Percentiles rank a stretch among this genome's conserved stretches.
Evolutionary conservation across 2,888 invertebrate species (phyloP).

Genomic region (Drosophila colorata): DNA sequence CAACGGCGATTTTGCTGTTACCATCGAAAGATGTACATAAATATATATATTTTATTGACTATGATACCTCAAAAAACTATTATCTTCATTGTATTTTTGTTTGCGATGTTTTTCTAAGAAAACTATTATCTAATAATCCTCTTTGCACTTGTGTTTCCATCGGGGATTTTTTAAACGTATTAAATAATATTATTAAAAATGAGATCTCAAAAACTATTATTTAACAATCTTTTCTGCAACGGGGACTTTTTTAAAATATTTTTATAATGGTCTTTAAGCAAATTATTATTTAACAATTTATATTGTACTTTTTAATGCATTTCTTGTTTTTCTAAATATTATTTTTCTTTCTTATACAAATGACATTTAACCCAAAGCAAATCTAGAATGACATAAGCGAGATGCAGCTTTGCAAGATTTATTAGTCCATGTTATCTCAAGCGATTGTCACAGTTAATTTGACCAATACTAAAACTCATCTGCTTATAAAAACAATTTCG

Average conservation of each 20-base stretch:
- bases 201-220: no score
- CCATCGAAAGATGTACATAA: no score
- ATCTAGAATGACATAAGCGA: neutral
- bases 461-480: slow-evolving; percentile 6
- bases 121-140: neutral
- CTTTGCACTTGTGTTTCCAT: neutral
- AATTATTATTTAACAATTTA: neutral
- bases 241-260: no score
- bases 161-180: neutral
- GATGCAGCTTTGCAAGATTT: slow-evolving; percentile 17
- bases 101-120: neutral
- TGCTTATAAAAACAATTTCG: slow-evolving; percentile 15
- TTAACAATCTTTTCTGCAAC: no score
- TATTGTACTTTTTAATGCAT: neutral
- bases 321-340: neutral
- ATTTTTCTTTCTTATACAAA: slow-evolving; percentile 13
- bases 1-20: no score
- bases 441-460: slow-evolving; percentile 39
- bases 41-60: no score
- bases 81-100: no score
- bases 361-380: neutral
- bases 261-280: neutral
- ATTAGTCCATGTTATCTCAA: slow-evolving; percentile 33
- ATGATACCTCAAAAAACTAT: no score
- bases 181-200: no score